Evolutionary conservation across 37 sponge, comb jelly and placozoan species (phyloP), one percentile per base, ranked within the genome.

Genomic region (Trichoplax adhaerens): DNA sequence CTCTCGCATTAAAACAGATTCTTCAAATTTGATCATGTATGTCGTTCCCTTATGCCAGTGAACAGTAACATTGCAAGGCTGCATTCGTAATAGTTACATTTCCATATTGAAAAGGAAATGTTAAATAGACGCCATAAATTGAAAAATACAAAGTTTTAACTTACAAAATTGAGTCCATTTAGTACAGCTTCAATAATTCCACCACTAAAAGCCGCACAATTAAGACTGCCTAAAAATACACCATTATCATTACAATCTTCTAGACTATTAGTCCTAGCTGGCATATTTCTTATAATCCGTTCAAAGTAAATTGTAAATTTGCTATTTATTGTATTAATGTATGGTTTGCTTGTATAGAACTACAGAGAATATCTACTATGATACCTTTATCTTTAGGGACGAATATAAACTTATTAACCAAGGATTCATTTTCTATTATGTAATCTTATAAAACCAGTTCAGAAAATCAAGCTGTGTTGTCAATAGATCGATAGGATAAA

Each of bases 141-240:
- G 52, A 67, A 67, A 67, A 10, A n/a, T n/a, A 67, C 46, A 67
- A 53, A 67, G 10, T 10, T 52, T 52, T 12, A 12, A 52, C 69
- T 12, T 67, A 67, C 69, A 58, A 95, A 95, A 53, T 85, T 78
- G 67, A 82, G 77, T 55, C 81, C 89, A 72, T 77, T 83, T 48
- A 95, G 71, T 51, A 83, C 79, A 2, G 83, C 86, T 70, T 95
- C 98, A 6, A 95, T 79, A 29, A 91, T 79, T 0, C 98, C 98
- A 74, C 81, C 91, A 64, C 80, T 76, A 60, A 95, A 95, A 4
- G 92, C 84, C 60, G 98, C 98, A 84, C 92, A 91, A 70, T 91
- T 95, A 5, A 95, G 71, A 55, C 78, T 75, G 57, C 78, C 84
- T 82, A 51, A 56, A 71, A 4, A 29, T 29, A 29, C 29, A 29